These are phyloP conservation scores for Paramacrobiotus metropolitanus DNA, from an alignment of 1,140 invertebrate species.

Conservation along the genomic window DNA sequence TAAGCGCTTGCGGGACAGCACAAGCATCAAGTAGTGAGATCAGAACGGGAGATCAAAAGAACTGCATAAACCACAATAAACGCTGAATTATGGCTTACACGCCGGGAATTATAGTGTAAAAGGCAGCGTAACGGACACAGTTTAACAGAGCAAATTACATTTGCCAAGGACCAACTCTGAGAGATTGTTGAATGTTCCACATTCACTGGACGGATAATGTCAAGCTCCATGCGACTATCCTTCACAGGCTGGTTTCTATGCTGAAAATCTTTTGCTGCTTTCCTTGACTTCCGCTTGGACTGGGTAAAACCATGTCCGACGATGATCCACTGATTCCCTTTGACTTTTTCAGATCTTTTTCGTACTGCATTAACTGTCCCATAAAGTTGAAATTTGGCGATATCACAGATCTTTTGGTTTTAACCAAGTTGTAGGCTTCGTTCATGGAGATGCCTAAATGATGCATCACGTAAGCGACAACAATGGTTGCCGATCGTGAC, in stretches of 20 bases:
- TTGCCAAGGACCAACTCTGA: too few species aligned
- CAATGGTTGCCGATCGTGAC: constrained; percentile 73
- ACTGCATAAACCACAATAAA: too few species aligned
- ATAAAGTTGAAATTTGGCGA: constrained; percentile 54
- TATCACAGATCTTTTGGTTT: constrained; percentile 60
- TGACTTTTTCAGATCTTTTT: constrained; percentile 12
- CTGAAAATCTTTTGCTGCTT: not conserved
- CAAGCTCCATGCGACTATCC: too few species aligned
- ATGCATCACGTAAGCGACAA: constrained; percentile 81
- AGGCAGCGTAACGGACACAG: too few species aligned
- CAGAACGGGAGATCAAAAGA: too few species aligned
- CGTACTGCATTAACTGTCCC: constrained; percentile 34
- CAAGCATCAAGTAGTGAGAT: too few species aligned
- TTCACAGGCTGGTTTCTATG: constrained; percentile 3
- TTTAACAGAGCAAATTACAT: too few species aligned
- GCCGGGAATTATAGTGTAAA: too few species aligned
- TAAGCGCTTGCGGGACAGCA: too few species aligned
- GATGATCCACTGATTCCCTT: not conserved
- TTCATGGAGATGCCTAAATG: constrained; percentile 59
- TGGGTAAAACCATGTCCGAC: not conserved
- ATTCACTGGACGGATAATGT: too few species aligned
- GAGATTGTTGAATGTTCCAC: too few species aligned
- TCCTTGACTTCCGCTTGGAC: not conserved
- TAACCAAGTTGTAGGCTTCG: constrained; percentile 68
- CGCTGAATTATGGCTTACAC: too few species aligned